These are phyloP conservation scores for Hystrix brachyura DNA, from an alignment of 2,113 vertebrate genomes.

Conservation along the genomic window DNA sequence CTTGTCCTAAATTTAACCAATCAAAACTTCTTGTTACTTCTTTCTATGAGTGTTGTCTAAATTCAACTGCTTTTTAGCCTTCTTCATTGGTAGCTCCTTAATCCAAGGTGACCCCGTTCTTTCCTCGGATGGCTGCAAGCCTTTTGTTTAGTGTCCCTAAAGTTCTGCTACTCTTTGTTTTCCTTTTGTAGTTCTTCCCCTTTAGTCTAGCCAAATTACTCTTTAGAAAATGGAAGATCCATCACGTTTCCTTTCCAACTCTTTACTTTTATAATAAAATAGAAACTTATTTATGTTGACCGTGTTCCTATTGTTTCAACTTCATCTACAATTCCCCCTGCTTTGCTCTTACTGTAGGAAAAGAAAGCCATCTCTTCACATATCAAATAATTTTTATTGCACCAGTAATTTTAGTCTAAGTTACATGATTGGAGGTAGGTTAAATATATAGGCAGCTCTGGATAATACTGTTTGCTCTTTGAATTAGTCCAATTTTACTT, in stretches of 20 bases:
- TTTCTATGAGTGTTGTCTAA: background rate
- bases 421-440: background rate
- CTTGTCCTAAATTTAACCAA: background rate
- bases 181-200: background rate
- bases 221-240: constrained; percentile 19
- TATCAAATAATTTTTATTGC: background rate
- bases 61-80: background rate
- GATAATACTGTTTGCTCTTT: background rate
- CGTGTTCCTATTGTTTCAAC: background rate
- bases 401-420: background rate
- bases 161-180: background rate
- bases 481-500: background rate
- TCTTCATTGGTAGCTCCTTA: background rate
- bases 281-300: background rate
- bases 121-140: background rate
- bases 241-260: background rate
- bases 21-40: background rate
- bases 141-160: background rate
- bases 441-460: background rate
- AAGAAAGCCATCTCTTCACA: background rate
- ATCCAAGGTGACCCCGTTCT: background rate
- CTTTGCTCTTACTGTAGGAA: background rate
- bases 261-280: constrained; percentile 1
- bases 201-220: background rate
- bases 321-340: background rate